Base-by-base conservation (phyloP, 2,888 invertebrate species). In the Pherbina coryleti region DNA sequence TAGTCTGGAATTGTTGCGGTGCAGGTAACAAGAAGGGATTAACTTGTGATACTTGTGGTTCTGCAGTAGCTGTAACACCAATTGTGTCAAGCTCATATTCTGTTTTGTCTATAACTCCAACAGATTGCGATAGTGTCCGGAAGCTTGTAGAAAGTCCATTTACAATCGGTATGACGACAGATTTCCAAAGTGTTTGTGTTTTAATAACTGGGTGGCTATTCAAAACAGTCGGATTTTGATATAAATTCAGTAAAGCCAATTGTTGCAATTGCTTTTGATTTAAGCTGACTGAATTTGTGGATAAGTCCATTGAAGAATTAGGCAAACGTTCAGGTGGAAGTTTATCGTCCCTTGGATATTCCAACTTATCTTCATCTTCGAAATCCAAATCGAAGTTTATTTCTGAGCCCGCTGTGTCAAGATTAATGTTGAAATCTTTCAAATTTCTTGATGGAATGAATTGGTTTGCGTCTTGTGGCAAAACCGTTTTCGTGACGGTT, bases 331-430 rank as follows among this genome's bases (percentile, higher is more conserved):
- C 11, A 71, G 31, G 44, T 44, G 25, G 37, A 0, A 79, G 62
- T 22, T 78, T 75, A 66, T 72, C 77, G 44, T 78, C 53, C 2
- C 37, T 76, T 37, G 75, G 76, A 75, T 91, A 91, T 31, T 91
- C 91, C 31, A 92, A 92, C 77, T 92, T 90, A 82, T 94, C 94
- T 83, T 94, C 93, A 83, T 96, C 96, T 0, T 95, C 95, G 82
- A 96, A 96, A 84, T 97, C 96, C 70, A 96, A 91, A 86, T 97
- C 97, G 62, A 96, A 90, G 87, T 96, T 95, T 25, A 97, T 89
- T 89, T 96, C 96, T 2, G 96, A 95, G 4, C 97, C 97, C 17
- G 97, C 96, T 89, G 96, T 97, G 85, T 97, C 96, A 64, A 97
- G 91, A 77, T 94, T 94, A 74, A 95, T 95, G 85, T 96, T 96